Evolutionary conservation across 2,113 vertebrate genomes (phyloP).

Genomic region (Alexandromys fortis): DNA sequence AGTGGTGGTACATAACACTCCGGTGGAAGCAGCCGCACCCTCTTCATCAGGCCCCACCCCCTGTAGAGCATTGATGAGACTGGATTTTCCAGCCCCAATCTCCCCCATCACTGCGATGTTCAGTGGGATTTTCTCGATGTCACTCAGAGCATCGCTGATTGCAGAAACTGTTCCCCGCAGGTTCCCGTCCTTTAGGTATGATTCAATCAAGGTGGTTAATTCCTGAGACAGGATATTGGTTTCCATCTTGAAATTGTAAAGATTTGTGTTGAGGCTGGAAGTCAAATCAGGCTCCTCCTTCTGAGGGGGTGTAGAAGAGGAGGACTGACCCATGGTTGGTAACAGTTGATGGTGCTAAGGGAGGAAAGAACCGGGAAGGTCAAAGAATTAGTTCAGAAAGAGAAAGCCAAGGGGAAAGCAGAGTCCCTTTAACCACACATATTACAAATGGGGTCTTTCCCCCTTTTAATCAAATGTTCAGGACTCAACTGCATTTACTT

Average conservation of each 20-base stretch:
- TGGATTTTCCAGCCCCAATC: conserved; percentile 64
- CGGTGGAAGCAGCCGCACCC: conserved; percentile 47
- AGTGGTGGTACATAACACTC: conserved; percentile 51
- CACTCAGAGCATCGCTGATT: not conserved
- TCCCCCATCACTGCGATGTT: conserved; percentile 67
- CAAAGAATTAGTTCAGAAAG: not conserved
- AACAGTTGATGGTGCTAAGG: not conserved
- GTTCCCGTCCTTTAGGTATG: not conserved
- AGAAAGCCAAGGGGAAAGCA: not conserved
- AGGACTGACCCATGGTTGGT: not conserved
- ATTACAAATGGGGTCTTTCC: not conserved
- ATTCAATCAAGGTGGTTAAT: not conserved
- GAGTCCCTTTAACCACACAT: rapidly evolving
- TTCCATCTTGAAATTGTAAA: not conserved
- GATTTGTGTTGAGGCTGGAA: not conserved
- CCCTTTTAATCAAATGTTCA: not conserved
- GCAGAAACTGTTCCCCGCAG: not conserved
- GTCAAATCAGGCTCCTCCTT: not conserved
- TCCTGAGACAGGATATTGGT: not conserved
- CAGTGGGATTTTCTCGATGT: conserved; percentile 3
- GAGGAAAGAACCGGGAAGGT: not conserved
- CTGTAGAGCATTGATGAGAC: conserved; percentile 78
- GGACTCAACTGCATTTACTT: too few species aligned
- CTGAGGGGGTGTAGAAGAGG: not conserved
- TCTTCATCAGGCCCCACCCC: conserved; percentile 54